Evolutionary conservation across 64 coral and sea anemone genomes (phyloP).

Genomic region (Stichodactyla helianthus): DNA sequence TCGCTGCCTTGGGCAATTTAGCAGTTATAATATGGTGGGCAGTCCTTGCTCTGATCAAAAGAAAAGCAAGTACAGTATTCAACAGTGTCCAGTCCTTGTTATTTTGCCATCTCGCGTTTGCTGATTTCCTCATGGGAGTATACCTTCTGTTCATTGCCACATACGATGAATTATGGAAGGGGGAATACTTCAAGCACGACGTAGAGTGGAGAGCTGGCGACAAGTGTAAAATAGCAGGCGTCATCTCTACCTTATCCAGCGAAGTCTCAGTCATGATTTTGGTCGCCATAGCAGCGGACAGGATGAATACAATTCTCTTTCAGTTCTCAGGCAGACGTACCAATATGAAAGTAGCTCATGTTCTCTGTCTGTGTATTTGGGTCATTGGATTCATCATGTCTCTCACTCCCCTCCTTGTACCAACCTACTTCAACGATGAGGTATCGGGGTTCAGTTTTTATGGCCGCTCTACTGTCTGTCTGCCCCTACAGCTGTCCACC

Average conservation of each 20-base stretch:
- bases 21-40: constrained; percentile 5
- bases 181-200: constrained; percentile 41
- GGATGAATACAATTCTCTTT: constrained; percentile 17
- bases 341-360: neutral
- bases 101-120: constrained; percentile 17
- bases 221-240: constrained; percentile 20
- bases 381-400: constrained; percentile 7
- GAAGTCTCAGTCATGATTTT: neutral
- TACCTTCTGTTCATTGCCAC: constrained; percentile 13
- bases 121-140: constrained; percentile 38
- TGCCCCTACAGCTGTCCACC: constrained; percentile 10
- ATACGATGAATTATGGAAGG: constrained; percentile 5
- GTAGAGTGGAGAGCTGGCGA: constrained; percentile 18
- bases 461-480: constrained; percentile 4
- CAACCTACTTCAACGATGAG: neutral
- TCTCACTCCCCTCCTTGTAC: neutral
- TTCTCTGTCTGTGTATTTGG: constrained; percentile 12
- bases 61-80: neutral
- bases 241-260: constrained; percentile 5
- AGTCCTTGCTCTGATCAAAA: neutral
- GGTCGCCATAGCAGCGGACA: neutral
- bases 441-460: neutral
- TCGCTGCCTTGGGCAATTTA: neutral
- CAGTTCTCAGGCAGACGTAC: neutral
- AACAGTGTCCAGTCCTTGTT: constrained; percentile 25